Conservation (phyloP, 2,113 vertebrate genomes). For the Athene cunicularia region DNA sequence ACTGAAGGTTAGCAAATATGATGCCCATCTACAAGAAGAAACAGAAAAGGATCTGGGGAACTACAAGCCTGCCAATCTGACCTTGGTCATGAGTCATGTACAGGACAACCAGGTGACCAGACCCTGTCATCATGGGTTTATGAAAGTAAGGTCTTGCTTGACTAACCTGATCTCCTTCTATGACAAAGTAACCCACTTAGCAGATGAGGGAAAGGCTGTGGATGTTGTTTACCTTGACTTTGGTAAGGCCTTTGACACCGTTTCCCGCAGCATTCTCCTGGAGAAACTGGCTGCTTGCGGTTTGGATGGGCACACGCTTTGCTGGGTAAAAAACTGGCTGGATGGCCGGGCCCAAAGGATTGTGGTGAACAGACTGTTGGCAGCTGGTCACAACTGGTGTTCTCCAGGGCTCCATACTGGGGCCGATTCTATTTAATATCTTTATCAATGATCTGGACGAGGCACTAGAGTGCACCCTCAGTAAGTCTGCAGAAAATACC, state of each 20-base stretch:
- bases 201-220: too few relatives aligned
- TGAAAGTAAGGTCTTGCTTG: too few relatives aligned
- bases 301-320: too few relatives aligned
- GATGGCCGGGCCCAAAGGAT: too few relatives aligned
- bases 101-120: background rate
- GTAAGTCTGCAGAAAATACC: background rate
- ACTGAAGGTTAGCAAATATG: background rate
- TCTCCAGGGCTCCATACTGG: background rate
- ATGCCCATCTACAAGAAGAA: background rate
- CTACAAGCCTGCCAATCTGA: background rate
- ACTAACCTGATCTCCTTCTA: too few relatives aligned
- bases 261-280: background rate
- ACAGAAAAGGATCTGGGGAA: rapidly evolving
- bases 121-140: too few relatives aligned
- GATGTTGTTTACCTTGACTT: too few relatives aligned
- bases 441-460: background rate
- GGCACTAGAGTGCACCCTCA: background rate
- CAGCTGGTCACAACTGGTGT: rapidly evolving
- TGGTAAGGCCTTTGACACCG: too few relatives aligned
- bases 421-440: background rate
- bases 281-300: background rate
- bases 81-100: background rate
- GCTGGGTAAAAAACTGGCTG: too few relatives aligned
- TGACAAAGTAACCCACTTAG: too few relatives aligned
- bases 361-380: background rate